Percentiles rank a stretch among this genome's conserved stretches.
phyloP scores from a whole-genome alignment of 2,888 invertebrate species.

The Cephus rjabovi region DNA sequence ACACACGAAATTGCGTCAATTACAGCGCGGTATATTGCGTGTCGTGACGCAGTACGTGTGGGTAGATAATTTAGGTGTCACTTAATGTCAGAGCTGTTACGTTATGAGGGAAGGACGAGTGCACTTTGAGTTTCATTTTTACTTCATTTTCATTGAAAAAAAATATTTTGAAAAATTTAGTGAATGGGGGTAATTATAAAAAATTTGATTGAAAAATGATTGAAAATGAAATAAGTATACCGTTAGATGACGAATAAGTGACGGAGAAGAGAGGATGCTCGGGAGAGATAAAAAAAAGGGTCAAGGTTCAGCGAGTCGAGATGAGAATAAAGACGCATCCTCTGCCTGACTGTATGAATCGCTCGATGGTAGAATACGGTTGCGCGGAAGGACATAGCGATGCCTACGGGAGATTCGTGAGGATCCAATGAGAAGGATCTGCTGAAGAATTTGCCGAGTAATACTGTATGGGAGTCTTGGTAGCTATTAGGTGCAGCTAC shows the following conservation, averaged over 20 bases:
- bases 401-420: constrained; percentile 32
- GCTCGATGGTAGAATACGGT: constrained; percentile 17
- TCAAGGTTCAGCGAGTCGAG: background rate
- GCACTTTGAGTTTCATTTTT: background rate
- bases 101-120: no score
- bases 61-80: background rate
- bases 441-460: constrained; percentile 63
- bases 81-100: background rate
- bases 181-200: background rate
- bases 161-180: background rate
- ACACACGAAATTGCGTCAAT: constrained; percentile 39
- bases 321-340: background rate
- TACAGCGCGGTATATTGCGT: constrained; percentile 60
- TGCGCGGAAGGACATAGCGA: constrained; percentile 45
- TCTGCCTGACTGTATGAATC: background rate
- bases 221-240: background rate
- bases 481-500: constrained; percentile 47
- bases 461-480: constrained; percentile 21
- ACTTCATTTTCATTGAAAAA: background rate
- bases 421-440: constrained; percentile 14
- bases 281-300: background rate
- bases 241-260: background rate
- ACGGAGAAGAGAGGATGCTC: background rate
- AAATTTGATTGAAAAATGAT: background rate
- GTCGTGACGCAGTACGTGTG: constrained; percentile 18